Evolutionary conservation across 2,888 invertebrate genomes (phyloP), one percentile per base, ranked within the genome.

Genomic region (Leptinotarsa rubiginosa): DNA sequence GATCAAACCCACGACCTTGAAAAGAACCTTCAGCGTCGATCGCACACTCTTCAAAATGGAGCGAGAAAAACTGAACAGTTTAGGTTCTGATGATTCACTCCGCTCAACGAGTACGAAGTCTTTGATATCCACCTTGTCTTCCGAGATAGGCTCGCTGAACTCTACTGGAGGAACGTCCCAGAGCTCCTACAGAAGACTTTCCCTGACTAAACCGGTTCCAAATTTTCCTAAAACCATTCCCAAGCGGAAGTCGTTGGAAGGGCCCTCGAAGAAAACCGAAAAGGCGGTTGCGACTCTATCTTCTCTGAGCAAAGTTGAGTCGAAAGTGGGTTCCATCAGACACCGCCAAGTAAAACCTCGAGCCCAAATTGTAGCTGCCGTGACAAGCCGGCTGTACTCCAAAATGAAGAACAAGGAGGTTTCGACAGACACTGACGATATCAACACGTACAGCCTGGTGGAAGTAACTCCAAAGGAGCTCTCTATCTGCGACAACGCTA

Each of bases 281-380:
- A 83, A 82, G 68, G 80, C 81, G 4, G 73, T 80, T 1, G 78
- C 79, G 25, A 85, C 83, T 10, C 83, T 85, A 54, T 67, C 69
- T 7, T 65, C 79, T 66, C 77, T 79, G n/a, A 78, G 78, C 49
- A 84, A 82, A 76, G 75, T 83, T 20, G 83, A 82, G 76, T 74
- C 84, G 15, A 85, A 83, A 78, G 83, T 85, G 12, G 84, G 84
- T 68, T 83, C 84, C 20, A 82, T 80, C 25, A 81, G 82, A 56
- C 85, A 81, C 76, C 85, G 72, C 41, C 78, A 83, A 1, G 82
- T 89, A 59, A 91, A 91, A 83, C 86, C 86, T 3, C 88, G 93
- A 82, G 91, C 93, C 22, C 92, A 93, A 86, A 93, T 93, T 69
- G 92, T 93, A 3, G 92, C 93, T 4, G 92, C 93, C 0, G 93